phyloP scores from a whole-genome alignment of 2,888 invertebrate genomes.

The Linnaemya tessellans region DNA sequence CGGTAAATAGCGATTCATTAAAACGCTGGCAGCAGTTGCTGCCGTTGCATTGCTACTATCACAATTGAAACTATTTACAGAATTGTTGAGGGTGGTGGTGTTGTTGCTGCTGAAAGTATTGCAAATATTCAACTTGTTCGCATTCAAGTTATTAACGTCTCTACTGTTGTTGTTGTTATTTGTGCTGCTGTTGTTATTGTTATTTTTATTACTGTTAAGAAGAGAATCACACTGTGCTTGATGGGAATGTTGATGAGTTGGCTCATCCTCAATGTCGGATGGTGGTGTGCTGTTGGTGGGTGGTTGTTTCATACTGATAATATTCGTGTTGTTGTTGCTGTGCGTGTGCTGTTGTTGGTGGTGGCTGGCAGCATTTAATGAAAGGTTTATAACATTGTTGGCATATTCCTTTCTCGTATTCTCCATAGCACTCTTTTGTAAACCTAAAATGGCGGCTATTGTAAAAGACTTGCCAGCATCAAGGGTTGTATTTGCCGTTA shows the following conservation, averaged over 20 bases:
- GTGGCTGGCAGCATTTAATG: conserved; percentile 78
- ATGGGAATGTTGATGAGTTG: conserved; percentile 40
- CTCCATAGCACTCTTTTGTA: conserved; percentile 84
- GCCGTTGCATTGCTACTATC: conserved; percentile 78
- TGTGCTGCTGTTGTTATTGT: conserved; percentile 65
- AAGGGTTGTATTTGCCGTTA: conserved; percentile 80
- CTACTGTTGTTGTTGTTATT: conserved; percentile 62
- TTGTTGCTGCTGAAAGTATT: conserved; percentile 36
- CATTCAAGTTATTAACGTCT: conserved; percentile 70
- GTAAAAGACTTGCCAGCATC: conserved; percentile 90
- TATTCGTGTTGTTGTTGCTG: conserved; percentile 36
- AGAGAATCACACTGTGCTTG: conserved; percentile 50
- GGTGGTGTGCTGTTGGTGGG: conserved; percentile 54
- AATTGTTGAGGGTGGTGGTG: conserved; percentile 68
- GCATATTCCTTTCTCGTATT: conserved; percentile 80
- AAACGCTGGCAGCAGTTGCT: conserved; percentile 71
- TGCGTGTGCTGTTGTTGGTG: conserved; percentile 35
- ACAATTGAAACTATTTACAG: conserved; percentile 82
- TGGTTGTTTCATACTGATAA: conserved; percentile 59
- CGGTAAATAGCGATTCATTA: conserved; percentile 77
- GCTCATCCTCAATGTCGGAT: conserved; percentile 58
- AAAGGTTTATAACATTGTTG: conserved; percentile 83
- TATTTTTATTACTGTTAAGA: conserved; percentile 65
- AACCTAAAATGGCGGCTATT: conserved; percentile 93
- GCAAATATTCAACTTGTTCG: conserved; percentile 71